phyloP scores from a whole-genome alignment of 1,140 invertebrate species.

The Dufourea novaeangliae region DNA sequence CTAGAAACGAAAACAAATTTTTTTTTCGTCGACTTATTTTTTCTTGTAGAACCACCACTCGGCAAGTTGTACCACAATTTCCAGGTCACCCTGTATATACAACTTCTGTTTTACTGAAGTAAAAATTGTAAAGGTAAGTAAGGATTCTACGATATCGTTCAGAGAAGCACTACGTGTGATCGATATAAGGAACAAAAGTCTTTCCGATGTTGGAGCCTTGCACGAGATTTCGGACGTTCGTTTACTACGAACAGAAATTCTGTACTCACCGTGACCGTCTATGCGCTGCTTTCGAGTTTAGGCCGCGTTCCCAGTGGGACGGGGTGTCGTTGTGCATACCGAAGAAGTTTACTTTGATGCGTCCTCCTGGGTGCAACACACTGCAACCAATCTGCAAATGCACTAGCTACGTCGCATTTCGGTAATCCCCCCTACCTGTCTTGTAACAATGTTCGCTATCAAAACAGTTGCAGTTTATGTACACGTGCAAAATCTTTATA shows the following conservation, averaged over 20 bases:
- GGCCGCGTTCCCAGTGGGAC: conserved; percentile 4
- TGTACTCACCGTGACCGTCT: not conserved
- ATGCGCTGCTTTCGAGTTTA: not conserved
- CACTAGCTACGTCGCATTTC: conserved; percentile 16
- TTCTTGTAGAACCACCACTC: no score
- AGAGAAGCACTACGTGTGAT: not conserved
- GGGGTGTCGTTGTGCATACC: conserved; percentile 33
- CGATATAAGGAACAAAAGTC: not conserved
- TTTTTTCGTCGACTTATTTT: no score
- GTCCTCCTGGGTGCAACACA: conserved; percentile 14
- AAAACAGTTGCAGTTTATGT: not conserved
- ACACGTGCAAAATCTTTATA: not conserved
- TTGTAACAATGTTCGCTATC: not conserved
- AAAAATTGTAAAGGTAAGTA: no score
- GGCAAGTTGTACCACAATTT: no score
- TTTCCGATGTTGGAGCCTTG: not conserved
- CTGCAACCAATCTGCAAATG: conserved; percentile 45
- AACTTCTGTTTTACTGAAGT: no score
- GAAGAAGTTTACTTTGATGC: conserved; percentile 46
- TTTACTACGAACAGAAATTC: not conserved
- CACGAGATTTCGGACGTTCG: not conserved
- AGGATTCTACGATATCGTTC: not conserved
- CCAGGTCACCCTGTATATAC: no score
- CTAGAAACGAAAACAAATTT: no score
- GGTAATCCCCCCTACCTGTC: not conserved